Conservation (phyloP, 2,113 vertebrate species). For the zebrafish (Danio rerio) region GRCz12tu NC_133189.1:4814501-4815000, state of each 20-base stretch:
- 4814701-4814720: conserved; percentile 73
- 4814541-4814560: no score
- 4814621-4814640: not conserved
- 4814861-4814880: not conserved
- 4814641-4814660: conserved; percentile 66
- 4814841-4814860: conserved; percentile 29
- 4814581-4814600: no score
- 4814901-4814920: not conserved
- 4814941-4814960: not conserved
- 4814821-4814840: conserved; percentile 57
- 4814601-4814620: no score
- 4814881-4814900: not conserved
- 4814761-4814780: conserved; percentile 65
- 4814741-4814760: conserved; percentile 55
- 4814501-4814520: no score
- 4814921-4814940: not conserved
- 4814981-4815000: conserved; percentile 7
- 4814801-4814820: conserved; percentile 42
- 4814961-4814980: not conserved
- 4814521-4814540: no score
- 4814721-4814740: conserved; percentile 51
- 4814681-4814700: conserved; percentile 40
- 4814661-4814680: conserved; percentile 54
- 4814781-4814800: conserved; percentile 52
- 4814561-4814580: no score